Evolutionary conservation across 2,113 vertebrate genomes (phyloP).

Genomic region (Pelecanus crispus): DNA sequence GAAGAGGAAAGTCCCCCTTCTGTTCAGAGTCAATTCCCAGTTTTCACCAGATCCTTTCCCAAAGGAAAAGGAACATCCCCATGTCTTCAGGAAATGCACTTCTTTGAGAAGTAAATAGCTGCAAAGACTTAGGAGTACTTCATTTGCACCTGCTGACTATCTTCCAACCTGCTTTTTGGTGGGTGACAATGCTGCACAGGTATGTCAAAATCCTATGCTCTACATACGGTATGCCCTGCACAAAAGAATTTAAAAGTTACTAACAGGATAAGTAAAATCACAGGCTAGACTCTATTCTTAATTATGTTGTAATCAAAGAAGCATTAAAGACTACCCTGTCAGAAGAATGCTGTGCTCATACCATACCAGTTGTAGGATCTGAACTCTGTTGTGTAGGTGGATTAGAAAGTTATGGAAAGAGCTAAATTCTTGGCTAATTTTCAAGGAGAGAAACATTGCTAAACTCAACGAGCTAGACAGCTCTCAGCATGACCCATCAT

Average conservation of each 20-base stretch:
- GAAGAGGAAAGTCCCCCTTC: not conserved
- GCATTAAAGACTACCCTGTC: not conserved
- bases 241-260: not conserved
- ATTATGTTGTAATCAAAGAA: not conserved
- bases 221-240: rapidly evolving
- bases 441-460: slow-evolving; percentile 9
- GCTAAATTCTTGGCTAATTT: slow-evolving; percentile 38
- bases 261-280: not conserved
- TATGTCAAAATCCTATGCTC: not conserved
- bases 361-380: not conserved
- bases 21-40: not conserved
- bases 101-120: not conserved
- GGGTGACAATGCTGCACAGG: not conserved
- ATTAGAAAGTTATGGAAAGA: slow-evolving; percentile 33
- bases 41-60: not conserved
- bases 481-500: slow-evolving; percentile 11
- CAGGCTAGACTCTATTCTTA: not conserved
- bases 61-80: not conserved
- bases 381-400: slow-evolving; percentile 17
- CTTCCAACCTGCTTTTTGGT: not conserved
- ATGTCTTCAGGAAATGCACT: not conserved
- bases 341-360: not conserved
- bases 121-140: not conserved
- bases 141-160: not conserved
- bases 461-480: slow-evolving; percentile 36